Evolutionary conservation across 2,888 invertebrate genomes (phyloP).

Genomic region (Acrocera orbiculus): DNA sequence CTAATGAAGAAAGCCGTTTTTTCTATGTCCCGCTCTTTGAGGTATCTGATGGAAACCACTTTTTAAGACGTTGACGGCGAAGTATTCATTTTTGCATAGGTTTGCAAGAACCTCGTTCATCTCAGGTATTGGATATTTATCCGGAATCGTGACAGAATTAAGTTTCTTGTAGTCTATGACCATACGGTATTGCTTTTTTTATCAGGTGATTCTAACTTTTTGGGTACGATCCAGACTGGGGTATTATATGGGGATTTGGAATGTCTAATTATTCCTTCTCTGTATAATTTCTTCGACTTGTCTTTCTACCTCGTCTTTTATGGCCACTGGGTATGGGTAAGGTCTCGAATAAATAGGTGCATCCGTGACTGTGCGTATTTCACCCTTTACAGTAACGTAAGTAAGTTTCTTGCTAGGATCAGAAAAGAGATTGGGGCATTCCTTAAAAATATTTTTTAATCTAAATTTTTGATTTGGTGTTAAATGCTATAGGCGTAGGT

Average conservation of each 20-base stretch:
- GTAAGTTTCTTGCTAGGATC: conserved; percentile 2
- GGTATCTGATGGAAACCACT: conserved; percentile 3
- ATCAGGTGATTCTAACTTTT: conserved; percentile 7
- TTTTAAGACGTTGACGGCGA: not conserved
- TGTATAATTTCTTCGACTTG: conserved; percentile 6
- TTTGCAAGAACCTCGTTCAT: not conserved
- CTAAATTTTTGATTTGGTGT: not conserved
- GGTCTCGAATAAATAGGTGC: conserved; percentile 4
- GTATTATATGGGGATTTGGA: conserved; percentile 1
- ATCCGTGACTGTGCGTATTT: conserved; percentile 5
- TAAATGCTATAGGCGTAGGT: conserved; percentile 1
- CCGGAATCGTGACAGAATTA: conserved; percentile 7
- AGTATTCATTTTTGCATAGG: conserved; percentile 1
- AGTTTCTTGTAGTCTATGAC: conserved; percentile 9
- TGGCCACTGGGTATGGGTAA: conserved; percentile 5
- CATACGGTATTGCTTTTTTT: conserved; percentile 6
- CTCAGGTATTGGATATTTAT: conserved; percentile 9
- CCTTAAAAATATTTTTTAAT: not conserved
- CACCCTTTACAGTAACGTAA: not conserved
- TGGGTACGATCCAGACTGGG: conserved; percentile 4
- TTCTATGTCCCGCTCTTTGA: conserved; percentile 1
- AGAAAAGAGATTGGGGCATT: not conserved
- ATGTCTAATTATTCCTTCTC: conserved; percentile 6
- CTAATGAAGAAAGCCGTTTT: conserved; percentile 1
- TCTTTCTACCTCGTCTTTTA: conserved; percentile 4